Percentiles rank a stretch among this genome's conserved stretches.
Conservation (phyloP, 2,888 invertebrate genomes). For the Aspidiotus rigidus region DNA sequence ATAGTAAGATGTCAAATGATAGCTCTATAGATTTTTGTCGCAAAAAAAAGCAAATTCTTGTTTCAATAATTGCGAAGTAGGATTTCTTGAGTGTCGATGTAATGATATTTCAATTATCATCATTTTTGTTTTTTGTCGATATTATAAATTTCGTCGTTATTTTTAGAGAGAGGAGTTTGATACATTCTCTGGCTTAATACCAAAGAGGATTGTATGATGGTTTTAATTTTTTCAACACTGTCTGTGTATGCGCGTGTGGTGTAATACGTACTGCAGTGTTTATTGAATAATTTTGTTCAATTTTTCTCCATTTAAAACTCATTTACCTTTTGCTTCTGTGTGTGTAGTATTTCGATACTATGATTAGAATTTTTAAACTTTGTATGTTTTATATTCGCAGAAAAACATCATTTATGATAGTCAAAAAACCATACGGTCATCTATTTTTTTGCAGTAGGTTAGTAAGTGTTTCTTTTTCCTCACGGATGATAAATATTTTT, state of each 20-base stretch:
- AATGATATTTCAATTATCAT: background rate
- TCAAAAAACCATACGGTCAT: background rate
- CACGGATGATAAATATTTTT: background rate
- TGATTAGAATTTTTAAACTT: too few species aligned
- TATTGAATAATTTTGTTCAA: background rate
- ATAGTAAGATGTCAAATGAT: too few species aligned
- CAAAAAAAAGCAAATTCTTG: background rate
- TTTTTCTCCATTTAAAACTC: too few species aligned
- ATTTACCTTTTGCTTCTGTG: too few species aligned
- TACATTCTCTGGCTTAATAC: slow-evolving; percentile 29
- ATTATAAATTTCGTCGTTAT: slow-evolving; percentile 17
- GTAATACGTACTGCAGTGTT: background rate
- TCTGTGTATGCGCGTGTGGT: slow-evolving; percentile 8
- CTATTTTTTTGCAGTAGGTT: background rate
- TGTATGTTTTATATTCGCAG: too few species aligned
- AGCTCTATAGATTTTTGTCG: background rate
- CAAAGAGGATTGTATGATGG: slow-evolving; percentile 11
- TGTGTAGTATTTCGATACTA: too few species aligned
- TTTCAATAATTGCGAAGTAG: background rate
- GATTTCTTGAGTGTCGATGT: background rate
- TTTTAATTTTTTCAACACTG: slow-evolving; percentile 25
- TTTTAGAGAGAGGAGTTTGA: slow-evolving; percentile 23
- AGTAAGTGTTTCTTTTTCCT: background rate
- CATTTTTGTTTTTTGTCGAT: slow-evolving; percentile 13
- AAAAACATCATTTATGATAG: background rate